Evolutionary conservation across 2,113 vertebrate species (phyloP).

Genomic region (Oreocharis arfaki): DNA sequence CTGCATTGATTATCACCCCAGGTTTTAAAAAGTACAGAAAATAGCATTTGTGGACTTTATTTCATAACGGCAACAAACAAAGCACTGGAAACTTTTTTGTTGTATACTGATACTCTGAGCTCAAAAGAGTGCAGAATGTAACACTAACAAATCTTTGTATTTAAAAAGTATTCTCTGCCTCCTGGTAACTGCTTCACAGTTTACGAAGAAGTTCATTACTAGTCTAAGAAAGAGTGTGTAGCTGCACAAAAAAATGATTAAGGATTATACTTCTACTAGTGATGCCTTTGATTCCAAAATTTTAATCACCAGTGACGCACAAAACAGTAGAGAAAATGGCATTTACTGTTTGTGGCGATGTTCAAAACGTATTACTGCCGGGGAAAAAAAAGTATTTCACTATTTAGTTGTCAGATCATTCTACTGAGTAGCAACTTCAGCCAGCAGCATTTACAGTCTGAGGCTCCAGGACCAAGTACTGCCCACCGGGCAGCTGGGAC

Average conservation of each 20-base stretch:
- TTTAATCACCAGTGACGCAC: neutral
- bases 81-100: neutral
- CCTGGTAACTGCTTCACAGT: neutral
- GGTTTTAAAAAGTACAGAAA: neutral
- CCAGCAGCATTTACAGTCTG: neutral
- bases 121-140: neutral
- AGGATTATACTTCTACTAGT: neutral
- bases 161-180: neutral
- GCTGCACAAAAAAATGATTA: neutral
- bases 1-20: neutral
- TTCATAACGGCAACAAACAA: neutral
- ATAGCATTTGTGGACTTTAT: neutral
- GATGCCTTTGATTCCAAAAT: neutral
- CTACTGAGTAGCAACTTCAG: neutral
- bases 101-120: neutral
- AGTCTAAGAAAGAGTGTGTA: neutral
- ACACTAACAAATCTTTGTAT: neutral
- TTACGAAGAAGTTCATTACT: neutral
- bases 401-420: neutral
- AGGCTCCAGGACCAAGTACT: neutral
- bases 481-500: neutral
- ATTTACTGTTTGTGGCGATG: neutral
- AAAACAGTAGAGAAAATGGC: neutral
- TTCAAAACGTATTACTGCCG: neutral
- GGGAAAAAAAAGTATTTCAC: neutral